Evolutionary conservation across 2,888 invertebrate species (phyloP).

Genomic region (Gisinianus flammeolus): DNA sequence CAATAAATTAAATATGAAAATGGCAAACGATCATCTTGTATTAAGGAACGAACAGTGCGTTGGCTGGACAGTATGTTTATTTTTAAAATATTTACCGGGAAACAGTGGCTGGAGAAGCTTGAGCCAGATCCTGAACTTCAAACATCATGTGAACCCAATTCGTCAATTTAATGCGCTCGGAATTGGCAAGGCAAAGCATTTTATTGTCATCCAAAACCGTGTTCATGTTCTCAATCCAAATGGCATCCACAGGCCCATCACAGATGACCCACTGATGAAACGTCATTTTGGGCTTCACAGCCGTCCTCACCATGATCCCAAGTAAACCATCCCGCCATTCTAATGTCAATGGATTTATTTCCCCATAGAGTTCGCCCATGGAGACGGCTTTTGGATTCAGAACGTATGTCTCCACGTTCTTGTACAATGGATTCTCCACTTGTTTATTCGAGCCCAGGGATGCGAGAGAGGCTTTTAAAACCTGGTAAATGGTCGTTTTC

Average conservation of each 20-base stretch:
- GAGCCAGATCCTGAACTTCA: constrained; percentile 75
- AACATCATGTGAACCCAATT: constrained; percentile 75
- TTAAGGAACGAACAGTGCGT: not conserved
- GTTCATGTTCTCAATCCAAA: constrained; percentile 95
- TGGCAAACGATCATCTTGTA: too few species aligned
- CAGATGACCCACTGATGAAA: constrained; percentile 90
- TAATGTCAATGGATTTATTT: constrained; percentile 79
- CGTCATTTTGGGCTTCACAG: constrained; percentile 64
- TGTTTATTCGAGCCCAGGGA: constrained; percentile 67
- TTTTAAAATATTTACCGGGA: constrained; percentile 65
- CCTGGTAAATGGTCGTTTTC: constrained; percentile 76
- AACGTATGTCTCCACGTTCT: constrained; percentile 76
- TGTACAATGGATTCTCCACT: constrained; percentile 69
- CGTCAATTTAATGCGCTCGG: constrained; percentile 83
- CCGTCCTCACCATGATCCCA: constrained; percentile 70
- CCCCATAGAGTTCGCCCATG: constrained; percentile 87
- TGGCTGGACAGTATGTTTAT: not conserved
- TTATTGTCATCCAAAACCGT: constrained; percentile 81
- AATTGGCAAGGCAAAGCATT: constrained; percentile 87
- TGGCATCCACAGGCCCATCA: constrained; percentile 90
- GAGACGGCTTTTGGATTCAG: constrained; percentile 89
- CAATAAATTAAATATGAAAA: not conserved
- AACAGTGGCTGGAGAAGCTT: constrained; percentile 91
- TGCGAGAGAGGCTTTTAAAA: constrained; percentile 73
- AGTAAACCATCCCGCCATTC: constrained; percentile 92